Evolutionary conservation across 2,113 vertebrate genomes (phyloP).

Genomic region (Galbula dea): DNA sequence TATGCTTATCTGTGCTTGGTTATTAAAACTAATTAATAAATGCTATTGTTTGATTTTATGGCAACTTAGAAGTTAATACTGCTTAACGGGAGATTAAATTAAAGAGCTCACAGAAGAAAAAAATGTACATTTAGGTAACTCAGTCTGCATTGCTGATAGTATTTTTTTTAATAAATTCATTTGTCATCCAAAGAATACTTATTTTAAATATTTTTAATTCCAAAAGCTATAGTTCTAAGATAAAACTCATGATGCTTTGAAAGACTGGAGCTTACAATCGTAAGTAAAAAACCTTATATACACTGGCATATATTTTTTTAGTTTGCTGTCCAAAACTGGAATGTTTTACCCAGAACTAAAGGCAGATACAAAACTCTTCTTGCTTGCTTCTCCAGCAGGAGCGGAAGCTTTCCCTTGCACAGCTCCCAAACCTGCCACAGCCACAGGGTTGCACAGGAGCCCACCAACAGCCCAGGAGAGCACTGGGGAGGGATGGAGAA

Average conservation of each 20-base stretch:
- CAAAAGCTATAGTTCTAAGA: neutral
- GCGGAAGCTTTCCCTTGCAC: neutral
- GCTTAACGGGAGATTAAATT: slow-evolving; percentile 50
- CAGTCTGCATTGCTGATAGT: neutral
- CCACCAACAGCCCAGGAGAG: neutral
- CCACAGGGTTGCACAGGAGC: neutral
- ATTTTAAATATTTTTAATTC: neutral
- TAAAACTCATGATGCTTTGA: neutral
- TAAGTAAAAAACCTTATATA: neutral
- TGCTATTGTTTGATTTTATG: slow-evolving; percentile 72
- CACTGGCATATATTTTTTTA: neutral
- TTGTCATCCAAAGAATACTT: neutral
- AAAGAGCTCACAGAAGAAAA: slow-evolving; percentile 24
- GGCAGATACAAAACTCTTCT: neutral
- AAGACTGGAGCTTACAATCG: neutral
- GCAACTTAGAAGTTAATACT: slow-evolving; percentile 71
- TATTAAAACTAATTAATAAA: slow-evolving; percentile 78
- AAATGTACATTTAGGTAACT: neutral
- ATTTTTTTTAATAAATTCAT: neutral
- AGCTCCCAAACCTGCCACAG: neutral
- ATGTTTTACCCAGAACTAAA: neutral
- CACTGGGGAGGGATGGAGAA: neutral
- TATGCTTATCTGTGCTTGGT: slow-evolving; percentile 58
- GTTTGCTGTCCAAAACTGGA: neutral
- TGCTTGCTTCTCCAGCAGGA: neutral